phyloP scores from a whole-genome alignment of 2,113 vertebrate species.

The Spilogale gracilis region DNA sequence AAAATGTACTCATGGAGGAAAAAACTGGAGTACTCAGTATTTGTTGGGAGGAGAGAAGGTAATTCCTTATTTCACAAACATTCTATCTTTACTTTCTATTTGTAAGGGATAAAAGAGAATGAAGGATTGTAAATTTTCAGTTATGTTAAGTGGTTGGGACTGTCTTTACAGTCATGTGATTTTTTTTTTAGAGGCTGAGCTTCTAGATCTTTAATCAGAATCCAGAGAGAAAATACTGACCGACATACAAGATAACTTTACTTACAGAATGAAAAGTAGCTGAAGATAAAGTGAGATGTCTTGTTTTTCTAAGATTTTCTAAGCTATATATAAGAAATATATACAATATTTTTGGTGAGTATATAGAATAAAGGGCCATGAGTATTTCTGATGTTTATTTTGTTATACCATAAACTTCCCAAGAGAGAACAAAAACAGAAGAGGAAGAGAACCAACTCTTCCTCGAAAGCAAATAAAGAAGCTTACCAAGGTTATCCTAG shows the following conservation, averaged over 20 bases:
- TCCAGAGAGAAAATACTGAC: background rate
- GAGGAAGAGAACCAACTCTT: constrained; percentile 58
- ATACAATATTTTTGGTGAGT: constrained; percentile 64
- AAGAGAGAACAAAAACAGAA: constrained; percentile 80
- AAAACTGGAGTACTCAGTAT: background rate
- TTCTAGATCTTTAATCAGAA: background rate
- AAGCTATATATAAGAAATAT: constrained; percentile 75
- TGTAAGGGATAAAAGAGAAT: constrained; percentile 42
- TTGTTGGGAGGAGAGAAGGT: background rate
- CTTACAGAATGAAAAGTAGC: background rate
- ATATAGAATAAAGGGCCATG: constrained; percentile 77
- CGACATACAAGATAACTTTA: background rate
- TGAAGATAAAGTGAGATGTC: background rate
- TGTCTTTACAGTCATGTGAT: background rate
- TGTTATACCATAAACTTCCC: constrained; percentile 83
- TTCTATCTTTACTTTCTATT: background rate
- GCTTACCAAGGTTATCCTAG: constrained; percentile 41
- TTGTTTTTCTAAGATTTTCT: constrained; percentile 52
- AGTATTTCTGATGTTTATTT: constrained; percentile 84
- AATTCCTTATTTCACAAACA: background rate
- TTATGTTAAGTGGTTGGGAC: background rate
- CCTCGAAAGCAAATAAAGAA: constrained; percentile 69
- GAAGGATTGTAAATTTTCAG: background rate
- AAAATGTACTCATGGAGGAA: background rate
- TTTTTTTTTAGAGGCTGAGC: constrained; percentile 61